Evolutionary conservation across 64 coral and sea anemone species (phyloP), one percentile per base, ranked within the genome.

Genomic region (Montipora efflorescens): DNA sequence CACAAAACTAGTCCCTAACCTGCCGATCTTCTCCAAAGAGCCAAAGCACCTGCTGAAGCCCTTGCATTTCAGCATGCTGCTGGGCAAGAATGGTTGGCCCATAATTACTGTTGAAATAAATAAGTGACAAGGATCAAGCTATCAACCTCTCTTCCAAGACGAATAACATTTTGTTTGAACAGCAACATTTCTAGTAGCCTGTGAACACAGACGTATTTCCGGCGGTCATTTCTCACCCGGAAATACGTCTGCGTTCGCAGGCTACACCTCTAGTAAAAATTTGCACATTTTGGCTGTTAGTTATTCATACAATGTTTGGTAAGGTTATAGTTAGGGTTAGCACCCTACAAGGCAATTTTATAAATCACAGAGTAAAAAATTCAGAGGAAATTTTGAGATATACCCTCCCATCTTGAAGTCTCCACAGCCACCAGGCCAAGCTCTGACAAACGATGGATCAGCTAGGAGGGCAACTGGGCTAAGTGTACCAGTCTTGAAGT

Each of bases 401-500:
- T 90, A 98, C 96, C 96, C 96, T 88, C 96, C 96, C 49, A 93
- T 25, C 76, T 98, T 98, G 57, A 69, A 89, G 75, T 98, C 97
- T 59, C 97, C 97, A 83, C 77, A 77, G 9, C 97, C 97, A 11
- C 97, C 97, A 66, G 91, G 97, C 97, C 97, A 98, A 1, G 97
- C 94, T 19, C 97, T 88, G 0, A 95, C 91, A 72, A 90, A 93
- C 62, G 83, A 76, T 44, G 97, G 91, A 82, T 98, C 97, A 19
- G 97, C 97, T 59, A 98, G 72, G 15, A 98, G 62, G 5, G 97
- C 82, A 4, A 98, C 97, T 73, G 97, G 97, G 50, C 93, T 98
- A 49, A 98, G 95, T 70, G 97, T 93, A 2, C 97, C 97, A 50
- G 97, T 98, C 82, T 95, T 98, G 58, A 98, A 98, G 91, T 98